Percentiles rank a stretch among this genome's conserved stretches.
Evolutionary conservation across 2,113 vertebrate genomes (phyloP).

Genomic region (Dasyprocta punctata): DNA sequence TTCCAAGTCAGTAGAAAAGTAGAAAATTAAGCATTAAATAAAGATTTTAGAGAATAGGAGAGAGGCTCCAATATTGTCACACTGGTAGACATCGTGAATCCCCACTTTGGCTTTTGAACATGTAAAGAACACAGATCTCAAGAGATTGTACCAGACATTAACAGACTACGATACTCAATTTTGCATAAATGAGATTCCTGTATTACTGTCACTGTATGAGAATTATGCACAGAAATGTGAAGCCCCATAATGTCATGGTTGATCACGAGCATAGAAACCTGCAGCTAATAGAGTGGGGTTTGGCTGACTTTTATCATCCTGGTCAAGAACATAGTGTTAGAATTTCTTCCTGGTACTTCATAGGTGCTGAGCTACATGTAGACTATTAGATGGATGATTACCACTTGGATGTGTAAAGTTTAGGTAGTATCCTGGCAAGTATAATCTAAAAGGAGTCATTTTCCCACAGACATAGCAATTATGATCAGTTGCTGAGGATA

Average conservation of each 20-base stretch:
- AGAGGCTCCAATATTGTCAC: constrained; percentile 91
- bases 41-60: constrained; percentile 92
- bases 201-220: constrained; percentile 94
- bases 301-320: constrained; percentile 92
- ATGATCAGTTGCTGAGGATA: constrained; percentile 94
- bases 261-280: constrained; percentile 94
- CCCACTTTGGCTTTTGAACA: constrained; percentile 93
- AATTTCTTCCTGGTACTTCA: constrained; percentile 92
- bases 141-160: constrained; percentile 93
- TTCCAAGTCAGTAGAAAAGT: constrained; percentile 94
- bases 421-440: constrained; percentile 92
- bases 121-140: constrained; percentile 92
- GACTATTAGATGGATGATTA: constrained; percentile 94
- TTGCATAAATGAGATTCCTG: constrained; percentile 93
- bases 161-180: constrained; percentile 93
- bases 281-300: constrained; percentile 92
- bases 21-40: constrained; percentile 95
- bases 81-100: constrained; percentile 90
- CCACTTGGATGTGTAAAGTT: constrained; percentile 93
- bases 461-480: constrained; percentile 93
- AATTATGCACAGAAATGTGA: constrained; percentile 93
- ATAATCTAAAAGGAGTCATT: constrained; percentile 94
- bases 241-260: constrained; percentile 93
- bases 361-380: constrained; percentile 92
- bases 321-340: constrained; percentile 92